These are phyloP conservation scores for Beroe ovata DNA, from an alignment of 37 sponge, comb jelly and placozoan genomes.

Conservation along the genomic window DNA sequence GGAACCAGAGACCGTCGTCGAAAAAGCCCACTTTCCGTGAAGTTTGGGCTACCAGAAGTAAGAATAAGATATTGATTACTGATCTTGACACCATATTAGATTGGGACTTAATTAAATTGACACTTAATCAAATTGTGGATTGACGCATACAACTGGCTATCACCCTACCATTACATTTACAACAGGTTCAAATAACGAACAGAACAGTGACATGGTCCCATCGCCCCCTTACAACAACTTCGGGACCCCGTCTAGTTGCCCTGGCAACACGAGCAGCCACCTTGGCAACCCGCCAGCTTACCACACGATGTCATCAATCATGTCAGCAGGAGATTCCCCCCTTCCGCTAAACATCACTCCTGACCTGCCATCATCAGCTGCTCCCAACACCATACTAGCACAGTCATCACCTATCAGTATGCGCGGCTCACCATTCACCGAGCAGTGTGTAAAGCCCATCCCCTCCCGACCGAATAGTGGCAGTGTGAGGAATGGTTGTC, in stretches of 20 bases:
- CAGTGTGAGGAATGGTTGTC: neutral
- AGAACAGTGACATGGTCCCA: neutral
- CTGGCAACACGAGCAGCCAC: neutral
- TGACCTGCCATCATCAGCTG: neutral
- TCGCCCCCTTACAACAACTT: neutral
- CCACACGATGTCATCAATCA: neutral
- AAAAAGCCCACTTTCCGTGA: neutral
- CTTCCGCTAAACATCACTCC: neutral
- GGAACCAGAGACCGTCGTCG: neutral
- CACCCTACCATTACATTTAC: too few species aligned
- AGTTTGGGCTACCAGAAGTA: conserved; percentile 12
- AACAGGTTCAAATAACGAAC: neutral
- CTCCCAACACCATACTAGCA: neutral
- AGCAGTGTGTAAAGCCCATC: conserved; percentile 18
- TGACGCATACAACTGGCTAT: too few species aligned
- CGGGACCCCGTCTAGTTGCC: neutral
- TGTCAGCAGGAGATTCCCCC: neutral
- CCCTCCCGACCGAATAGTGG: conserved; percentile 37
- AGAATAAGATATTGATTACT: too few species aligned
- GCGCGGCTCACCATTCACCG: neutral
- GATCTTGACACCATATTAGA: too few species aligned
- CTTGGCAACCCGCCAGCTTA: neutral
- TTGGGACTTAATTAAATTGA: too few species aligned
- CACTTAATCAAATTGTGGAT: too few species aligned
- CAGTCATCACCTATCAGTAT: neutral